Evolutionary conservation across 2,797 vertebrate species (phyloP).

Genomic region (Falco biarmicus): DNA sequence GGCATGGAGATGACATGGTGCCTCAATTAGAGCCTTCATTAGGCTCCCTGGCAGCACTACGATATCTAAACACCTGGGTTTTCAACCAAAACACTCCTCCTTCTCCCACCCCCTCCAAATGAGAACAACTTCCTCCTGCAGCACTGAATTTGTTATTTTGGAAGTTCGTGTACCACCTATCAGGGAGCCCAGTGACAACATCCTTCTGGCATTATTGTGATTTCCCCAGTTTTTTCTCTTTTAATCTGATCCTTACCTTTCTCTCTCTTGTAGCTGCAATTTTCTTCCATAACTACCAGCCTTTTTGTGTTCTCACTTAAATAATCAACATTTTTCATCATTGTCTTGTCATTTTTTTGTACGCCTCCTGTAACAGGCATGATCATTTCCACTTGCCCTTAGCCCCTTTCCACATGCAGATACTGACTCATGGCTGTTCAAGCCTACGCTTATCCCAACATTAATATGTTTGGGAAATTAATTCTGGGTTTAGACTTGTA

Average conservation of each 20-base stretch:
- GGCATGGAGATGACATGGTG: background rate
- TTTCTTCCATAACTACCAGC: background rate
- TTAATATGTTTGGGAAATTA: background rate
- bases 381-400: background rate
- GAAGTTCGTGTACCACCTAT: background rate
- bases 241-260: background rate
- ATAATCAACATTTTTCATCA: background rate
- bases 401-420: background rate
- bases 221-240: background rate
- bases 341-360: background rate
- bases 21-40: background rate
- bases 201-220: background rate
- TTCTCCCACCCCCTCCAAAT: background rate
- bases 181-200: background rate
- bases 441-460: background rate
- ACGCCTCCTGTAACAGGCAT: background rate
- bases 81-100: background rate
- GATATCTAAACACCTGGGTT: background rate
- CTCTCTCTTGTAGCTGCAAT: background rate
- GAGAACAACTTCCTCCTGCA: background rate
- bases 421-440: background rate
- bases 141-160: background rate
- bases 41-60: background rate
- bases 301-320: background rate
- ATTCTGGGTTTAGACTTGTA: background rate